Evolutionary conservation across 1,140 invertebrate species (phyloP), one percentile per base, ranked within the genome.

Genomic region (Cydia strobilella): DNA sequence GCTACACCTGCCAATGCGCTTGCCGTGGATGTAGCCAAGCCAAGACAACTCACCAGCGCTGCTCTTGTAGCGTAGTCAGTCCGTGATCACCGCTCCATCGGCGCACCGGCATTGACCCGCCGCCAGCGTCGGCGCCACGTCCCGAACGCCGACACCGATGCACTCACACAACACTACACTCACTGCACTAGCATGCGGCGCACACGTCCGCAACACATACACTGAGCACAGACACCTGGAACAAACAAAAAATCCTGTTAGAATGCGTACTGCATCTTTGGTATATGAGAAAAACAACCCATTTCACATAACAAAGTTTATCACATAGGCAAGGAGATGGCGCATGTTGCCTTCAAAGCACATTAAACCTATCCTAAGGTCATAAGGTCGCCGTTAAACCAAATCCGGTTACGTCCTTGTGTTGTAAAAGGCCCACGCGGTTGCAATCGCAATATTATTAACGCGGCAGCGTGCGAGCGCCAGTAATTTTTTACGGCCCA

Each of bases 51-150:
- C 80, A 91, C 90, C 90, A 91, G 89, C 90, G 90, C 90, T 89
- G 90, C 90, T 83, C 79, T 86, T 85, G 89, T 84, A 84, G 88
- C 84, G 88, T 86, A 88, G 85, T 88, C 84, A 87, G 80, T 76
- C 86, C 79, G 85, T 83, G 88, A 92, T 92, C 90, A 92, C 90
- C 90, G 89, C 82, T 91, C 90, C 90, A 92, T 92, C 88, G 89
- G 86, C 89, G 79, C 85, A 89, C 85, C 86, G 86, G 89, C 90
- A 90, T 91, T 82, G 86, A 88, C 77, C 84, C 85, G 87, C 84
- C 81, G 80, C 75, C 83, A 69, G 82, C 83, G 83, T 83, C 82
- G 86, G 84, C 89, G 88, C 85, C 89, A 86, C 87, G 71, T 45
- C 86, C 75, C 84, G 74, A 82, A 80, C 85, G 35, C 35, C 73